Conservation (phyloP, 2,888 invertebrate genomes). For the Hemithea aestivaria region DNA sequence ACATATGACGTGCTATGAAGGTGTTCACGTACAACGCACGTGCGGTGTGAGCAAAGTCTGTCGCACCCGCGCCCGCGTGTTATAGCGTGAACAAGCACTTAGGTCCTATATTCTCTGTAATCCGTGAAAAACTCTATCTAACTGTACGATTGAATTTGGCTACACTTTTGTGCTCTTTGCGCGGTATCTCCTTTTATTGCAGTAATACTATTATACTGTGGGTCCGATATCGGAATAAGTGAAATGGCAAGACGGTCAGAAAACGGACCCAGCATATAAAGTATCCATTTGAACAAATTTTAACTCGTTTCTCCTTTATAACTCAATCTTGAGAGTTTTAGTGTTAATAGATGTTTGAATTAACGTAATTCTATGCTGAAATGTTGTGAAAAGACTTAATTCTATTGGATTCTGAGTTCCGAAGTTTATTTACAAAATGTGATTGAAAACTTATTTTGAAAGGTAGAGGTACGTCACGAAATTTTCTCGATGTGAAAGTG, state of each 20-base stretch:
- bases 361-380: conserved; percentile 28
- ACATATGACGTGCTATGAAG: no score
- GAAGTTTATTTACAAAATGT: conserved; percentile 12
- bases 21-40: no score
- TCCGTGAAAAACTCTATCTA: no score
- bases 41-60: no score
- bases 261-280: conserved; percentile 64
- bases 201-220: no score
- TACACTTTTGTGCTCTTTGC: no score
- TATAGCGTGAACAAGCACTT: no score
- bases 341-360: conserved; percentile 33
- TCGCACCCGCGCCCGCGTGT: no score
- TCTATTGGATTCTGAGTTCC: conserved; percentile 4
- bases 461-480: neutral
- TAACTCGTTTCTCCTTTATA: conserved; percentile 46
- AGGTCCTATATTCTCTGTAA: no score
- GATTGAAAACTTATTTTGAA: conserved; percentile 2
- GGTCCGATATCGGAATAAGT: conserved; percentile 71
- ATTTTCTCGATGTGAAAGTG: neutral
- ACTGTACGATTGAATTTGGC: no score
- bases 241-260: conserved; percentile 61
- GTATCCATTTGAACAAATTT: conserved; percentile 58
- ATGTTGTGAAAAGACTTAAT: conserved; percentile 22
- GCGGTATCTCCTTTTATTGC: no score
- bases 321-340: conserved; percentile 43